Evolutionary conservation across 1,140 invertebrate species (phyloP).

Genomic region (Psilanteris sp.): DNA sequence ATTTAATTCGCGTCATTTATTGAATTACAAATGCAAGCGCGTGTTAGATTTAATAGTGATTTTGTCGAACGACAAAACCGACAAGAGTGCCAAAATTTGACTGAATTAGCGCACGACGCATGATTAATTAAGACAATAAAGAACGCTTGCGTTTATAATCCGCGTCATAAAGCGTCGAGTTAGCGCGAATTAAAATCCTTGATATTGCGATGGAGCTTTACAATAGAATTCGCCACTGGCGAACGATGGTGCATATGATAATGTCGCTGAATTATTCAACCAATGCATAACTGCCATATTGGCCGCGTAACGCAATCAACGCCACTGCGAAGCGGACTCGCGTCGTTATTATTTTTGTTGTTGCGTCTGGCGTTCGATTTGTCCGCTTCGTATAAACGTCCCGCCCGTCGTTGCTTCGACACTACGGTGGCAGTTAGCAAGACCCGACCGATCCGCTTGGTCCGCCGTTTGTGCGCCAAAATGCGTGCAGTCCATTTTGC

Average conservation of each 20-base stretch:
- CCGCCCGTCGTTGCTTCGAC: too few species aligned
- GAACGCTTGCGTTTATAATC: slow-evolving; percentile 16
- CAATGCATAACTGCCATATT: slow-evolving; percentile 40
- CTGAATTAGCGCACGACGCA: slow-evolving; percentile 25
- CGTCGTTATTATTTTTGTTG: slow-evolving; percentile 1
- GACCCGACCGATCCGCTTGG: too few species aligned
- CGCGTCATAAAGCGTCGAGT: slow-evolving; percentile 13
- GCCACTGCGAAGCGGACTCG: neutral
- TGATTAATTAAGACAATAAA: slow-evolving; percentile 53
- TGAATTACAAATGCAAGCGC: neutral
- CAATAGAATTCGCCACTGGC: slow-evolving; percentile 7
- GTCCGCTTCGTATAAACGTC: too few species aligned
- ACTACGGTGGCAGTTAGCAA: too few species aligned
- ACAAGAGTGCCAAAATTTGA: slow-evolving; percentile 37
- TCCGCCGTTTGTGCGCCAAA: too few species aligned
- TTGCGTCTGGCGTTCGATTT: slow-evolving; percentile 3
- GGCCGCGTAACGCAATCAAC: slow-evolving; percentile 24
- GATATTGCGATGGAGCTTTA: slow-evolving; percentile 16
- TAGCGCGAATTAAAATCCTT: slow-evolving; percentile 25
- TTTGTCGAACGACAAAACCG: slow-evolving; percentile 23
- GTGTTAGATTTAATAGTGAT: slow-evolving; percentile 6
- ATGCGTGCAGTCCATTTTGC: too few species aligned
- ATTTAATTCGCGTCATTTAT: slow-evolving; percentile 3
- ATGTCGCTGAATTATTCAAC: slow-evolving; percentile 48
- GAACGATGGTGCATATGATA: slow-evolving; percentile 35